Evolutionary conservation across 2,888 invertebrate genomes (phyloP), one percentile per base, ranked within the genome.

Genomic region (Thereva unica): DNA sequence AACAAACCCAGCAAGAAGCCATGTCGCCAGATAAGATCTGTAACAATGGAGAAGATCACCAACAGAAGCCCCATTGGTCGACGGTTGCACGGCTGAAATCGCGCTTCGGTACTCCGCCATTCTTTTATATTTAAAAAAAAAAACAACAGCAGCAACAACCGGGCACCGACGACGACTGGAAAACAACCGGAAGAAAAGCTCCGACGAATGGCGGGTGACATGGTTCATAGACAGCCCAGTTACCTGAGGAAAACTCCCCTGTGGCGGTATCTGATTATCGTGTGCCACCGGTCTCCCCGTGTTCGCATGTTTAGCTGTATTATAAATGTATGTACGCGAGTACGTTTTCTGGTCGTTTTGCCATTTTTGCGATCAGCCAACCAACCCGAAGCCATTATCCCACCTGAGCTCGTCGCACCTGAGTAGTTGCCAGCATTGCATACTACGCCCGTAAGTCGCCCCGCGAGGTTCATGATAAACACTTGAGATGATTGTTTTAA

Each of bases 401-500:
- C 56, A 61, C 68, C 67, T 65, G 44, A 68, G 53, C 52, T 42
- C 45, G 44, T 52, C 53, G 9, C 35, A 6, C 44, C 12, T 40
- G 12, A 23, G 7, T 45, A 44, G 44, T 52, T 49, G 52, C 53
- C 53, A 52, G 65, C 66, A 68, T 59, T 66, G 34, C 44, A 64
- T 49, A 23, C n/a, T 47, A 23, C 12, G 3, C 59, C 12, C 38
- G 54, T 42, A 66, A 45, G 49, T 23, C 9, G 34, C 49, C 45
- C 35, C 57, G 45, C n/a, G 45, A 50, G 69, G 68, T 67, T 69
- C 72, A 73, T 71, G 71, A 73, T 72, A 71, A 72, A 72, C 75
- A 73, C 74, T 73, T 71, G 72, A 75, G 75, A 76, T 76, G 77
- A 78, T 78, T 78, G 77, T 76, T 78, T 78, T 75, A 77, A 78